Percentiles rank a stretch among this genome's conserved stretches.
These are phyloP conservation scores for Trachymyrmex cornetzi DNA, from an alignment of 1,140 invertebrate species.

Conservation along the genomic window DNA sequence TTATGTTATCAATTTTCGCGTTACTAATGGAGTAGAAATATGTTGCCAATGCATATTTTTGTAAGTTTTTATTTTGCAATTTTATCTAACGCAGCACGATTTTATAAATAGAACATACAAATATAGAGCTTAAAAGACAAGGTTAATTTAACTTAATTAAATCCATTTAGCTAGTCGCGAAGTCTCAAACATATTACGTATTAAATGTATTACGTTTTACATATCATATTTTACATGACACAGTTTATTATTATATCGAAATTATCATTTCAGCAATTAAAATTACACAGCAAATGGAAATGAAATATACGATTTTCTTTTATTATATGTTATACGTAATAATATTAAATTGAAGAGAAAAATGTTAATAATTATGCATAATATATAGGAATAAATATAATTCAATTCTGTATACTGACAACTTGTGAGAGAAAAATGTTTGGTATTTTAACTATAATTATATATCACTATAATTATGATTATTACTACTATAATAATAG, in stretches of 20 bases:
- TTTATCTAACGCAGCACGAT: conserved; percentile 15
- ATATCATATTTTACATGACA: background rate
- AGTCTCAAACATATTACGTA: background rate
- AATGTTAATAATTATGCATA: background rate
- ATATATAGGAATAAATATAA: background rate
- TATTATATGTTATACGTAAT: no score
- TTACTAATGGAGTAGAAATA: conserved; percentile 50
- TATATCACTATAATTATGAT: no score
- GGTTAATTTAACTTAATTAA: conserved; percentile 49
- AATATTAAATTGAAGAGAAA: background rate
- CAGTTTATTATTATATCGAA: background rate
- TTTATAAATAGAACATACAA: conserved; percentile 46
- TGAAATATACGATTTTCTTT: background rate
- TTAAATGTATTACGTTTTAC: background rate
- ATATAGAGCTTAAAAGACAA: conserved; percentile 29
- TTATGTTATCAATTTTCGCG: conserved; percentile 11
- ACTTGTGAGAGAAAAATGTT: no score
- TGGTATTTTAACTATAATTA: no score
- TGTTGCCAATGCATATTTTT: conserved; percentile 35
- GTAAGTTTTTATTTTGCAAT: conserved; percentile 34
- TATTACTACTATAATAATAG: no score
- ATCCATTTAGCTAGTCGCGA: background rate
- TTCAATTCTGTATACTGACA: background rate
- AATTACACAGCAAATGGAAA: background rate
- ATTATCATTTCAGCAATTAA: background rate